Evolutionary conservation across 2,797 vertebrate genomes (phyloP).

Genomic region (Xenops minutus): DNA sequence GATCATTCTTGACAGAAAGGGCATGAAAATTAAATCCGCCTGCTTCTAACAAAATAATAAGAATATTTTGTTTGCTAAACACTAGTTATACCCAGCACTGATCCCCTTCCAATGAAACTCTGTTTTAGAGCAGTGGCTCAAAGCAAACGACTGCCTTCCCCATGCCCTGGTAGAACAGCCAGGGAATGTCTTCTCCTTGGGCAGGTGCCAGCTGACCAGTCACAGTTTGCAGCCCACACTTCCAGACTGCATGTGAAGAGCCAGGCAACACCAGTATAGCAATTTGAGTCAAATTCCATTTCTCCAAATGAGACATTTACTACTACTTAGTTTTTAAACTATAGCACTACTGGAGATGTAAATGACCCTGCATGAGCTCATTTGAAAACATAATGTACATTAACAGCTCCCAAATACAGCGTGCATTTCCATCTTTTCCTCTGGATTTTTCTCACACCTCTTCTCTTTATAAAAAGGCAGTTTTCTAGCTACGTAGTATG

Average conservation of each 20-base stretch:
- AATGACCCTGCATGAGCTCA: neutral
- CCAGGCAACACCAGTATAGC: neutral
- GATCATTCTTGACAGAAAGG: neutral
- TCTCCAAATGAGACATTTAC: neutral
- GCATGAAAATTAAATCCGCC: neutral
- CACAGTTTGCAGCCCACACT: neutral
- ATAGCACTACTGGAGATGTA: neutral
- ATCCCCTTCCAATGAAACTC: neutral
- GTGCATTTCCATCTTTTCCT: neutral
- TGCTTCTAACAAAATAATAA: neutral
- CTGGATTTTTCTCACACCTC: neutral
- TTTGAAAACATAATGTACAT: neutral
- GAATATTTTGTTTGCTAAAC: neutral
- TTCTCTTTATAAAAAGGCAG: neutral
- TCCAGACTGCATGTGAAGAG: neutral
- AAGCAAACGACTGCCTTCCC: neutral
- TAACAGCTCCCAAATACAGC: neutral
- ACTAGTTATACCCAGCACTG: neutral
- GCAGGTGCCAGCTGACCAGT: neutral
- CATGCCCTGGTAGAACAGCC: neutral
- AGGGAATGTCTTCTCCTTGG: neutral
- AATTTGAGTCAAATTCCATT: neutral
- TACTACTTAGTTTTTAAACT: neutral
- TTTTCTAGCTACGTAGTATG: neutral
- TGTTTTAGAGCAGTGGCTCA: neutral